These are phyloP conservation scores for Hippocampus comes DNA, from an alignment of 2,113 vertebrate species.

Conservation along the genomic window DNA sequence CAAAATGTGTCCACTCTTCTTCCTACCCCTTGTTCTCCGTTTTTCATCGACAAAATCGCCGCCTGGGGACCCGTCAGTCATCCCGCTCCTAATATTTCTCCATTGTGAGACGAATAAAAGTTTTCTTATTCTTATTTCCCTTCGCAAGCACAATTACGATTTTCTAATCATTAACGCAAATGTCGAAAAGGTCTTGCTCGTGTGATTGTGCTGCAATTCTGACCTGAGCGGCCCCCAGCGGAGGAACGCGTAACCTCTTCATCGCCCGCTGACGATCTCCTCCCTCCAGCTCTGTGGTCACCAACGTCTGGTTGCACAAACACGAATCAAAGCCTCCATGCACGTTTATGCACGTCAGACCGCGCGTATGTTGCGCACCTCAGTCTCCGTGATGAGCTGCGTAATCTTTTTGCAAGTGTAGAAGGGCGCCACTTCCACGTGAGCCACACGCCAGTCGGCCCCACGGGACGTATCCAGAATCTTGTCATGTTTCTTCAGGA, in stretches of 20 bases:
- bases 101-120: too few relatives aligned
- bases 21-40: too few relatives aligned
- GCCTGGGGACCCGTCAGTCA: too few relatives aligned
- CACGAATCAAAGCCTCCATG: not conserved
- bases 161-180: not conserved
- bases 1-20: too few relatives aligned
- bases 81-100: too few relatives aligned
- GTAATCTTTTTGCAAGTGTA: constrained; percentile 99
- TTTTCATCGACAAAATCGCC: too few relatives aligned
- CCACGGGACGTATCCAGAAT: constrained; percentile 93
- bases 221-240: constrained; percentile 96
- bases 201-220: constrained; percentile 29
- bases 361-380: constrained; percentile 68
- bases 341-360: not conserved
- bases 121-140: too few relatives aligned
- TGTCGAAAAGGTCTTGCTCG: not conserved
- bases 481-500: constrained; percentile 99
- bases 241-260: constrained; percentile 96
- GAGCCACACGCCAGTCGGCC: constrained; percentile 92
- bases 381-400: constrained; percentile 95
- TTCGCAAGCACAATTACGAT: not conserved
- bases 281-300: constrained; percentile 94
- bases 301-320: constrained; percentile 77
- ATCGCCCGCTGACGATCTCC: constrained; percentile 97
- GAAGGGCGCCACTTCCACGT: constrained; percentile 96